These are phyloP conservation scores for Aphrocallistes beatrix DNA, from an alignment of 37 sponge, comb jelly and placozoan species.

Conservation along the genomic window DNA sequence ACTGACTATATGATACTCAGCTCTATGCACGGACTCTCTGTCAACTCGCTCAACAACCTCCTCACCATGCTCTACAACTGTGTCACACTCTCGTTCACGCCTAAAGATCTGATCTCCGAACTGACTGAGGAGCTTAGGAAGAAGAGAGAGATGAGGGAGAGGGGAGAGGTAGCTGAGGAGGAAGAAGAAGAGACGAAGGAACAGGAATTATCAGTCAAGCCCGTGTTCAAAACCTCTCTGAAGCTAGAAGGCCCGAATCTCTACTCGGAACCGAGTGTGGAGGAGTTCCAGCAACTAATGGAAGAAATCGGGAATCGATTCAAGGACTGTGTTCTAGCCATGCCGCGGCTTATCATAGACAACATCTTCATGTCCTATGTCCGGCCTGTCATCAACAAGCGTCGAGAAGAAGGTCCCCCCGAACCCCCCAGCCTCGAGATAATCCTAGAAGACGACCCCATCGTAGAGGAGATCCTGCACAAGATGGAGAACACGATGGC, in stretches of 20 bases:
- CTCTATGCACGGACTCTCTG: constrained; percentile 63
- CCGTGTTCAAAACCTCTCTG: constrained; percentile 67
- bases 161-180: background rate
- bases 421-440: constrained; percentile 66
- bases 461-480: constrained; percentile 35
- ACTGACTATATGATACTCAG: constrained; percentile 75
- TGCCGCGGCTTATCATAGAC: constrained; percentile 70
- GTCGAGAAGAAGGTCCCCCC: constrained; percentile 73
- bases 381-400: constrained; percentile 79
- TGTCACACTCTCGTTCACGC: constrained; percentile 25
- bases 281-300: constrained; percentile 45
- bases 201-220: constrained; percentile 5
- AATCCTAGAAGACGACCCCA: constrained; percentile 75
- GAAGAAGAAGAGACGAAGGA: constrained; percentile 26
- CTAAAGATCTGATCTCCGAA: constrained; percentile 32
- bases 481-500: constrained; percentile 35
- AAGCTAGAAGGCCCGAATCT: constrained; percentile 44
- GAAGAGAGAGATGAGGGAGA: constrained; percentile 35
- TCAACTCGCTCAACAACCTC: constrained; percentile 38
- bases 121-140: constrained; percentile 24
- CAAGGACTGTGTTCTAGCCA: constrained; percentile 63
- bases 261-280: constrained; percentile 51
- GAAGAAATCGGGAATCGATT: constrained; percentile 45
- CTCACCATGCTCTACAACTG: constrained; percentile 41
- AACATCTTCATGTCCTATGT: constrained; percentile 32